Evolutionary conservation across 2,888 invertebrate species (phyloP), one percentile per base, ranked within the genome.

Genomic region (Dynastes grantii): DNA sequence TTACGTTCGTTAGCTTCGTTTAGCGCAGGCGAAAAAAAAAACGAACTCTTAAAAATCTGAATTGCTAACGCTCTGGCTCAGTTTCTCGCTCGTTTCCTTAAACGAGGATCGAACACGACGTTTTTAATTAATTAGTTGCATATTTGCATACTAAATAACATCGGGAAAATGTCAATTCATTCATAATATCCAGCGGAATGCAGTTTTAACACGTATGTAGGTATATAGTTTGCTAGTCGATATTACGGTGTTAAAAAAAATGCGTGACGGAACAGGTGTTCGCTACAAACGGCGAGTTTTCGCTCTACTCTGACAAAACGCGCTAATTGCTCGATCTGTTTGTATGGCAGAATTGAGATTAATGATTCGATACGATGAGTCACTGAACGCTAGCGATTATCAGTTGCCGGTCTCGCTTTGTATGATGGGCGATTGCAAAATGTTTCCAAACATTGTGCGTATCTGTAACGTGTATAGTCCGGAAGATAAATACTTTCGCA

Each of bases 361-460:
- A 68, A 68, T 68, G 67, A 68, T 68, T 68, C 32, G 32, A 22
- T 68, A 49, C 32, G 32, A 22, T 68, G 67, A 68, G 67, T 68
- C 67, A 68, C 49, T 68, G 29, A 11, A 11, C 61, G 4, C 22
- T 11, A 27, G 61, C 61, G 61, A 49, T 68, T 68, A 68, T 68
- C 67, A 49, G 27, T 68, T 11, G 61, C 27, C 22, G 11, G 22
- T 27, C 27, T 9, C 22, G 61, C 61, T 29, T 6, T 29, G 27
- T 5, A 13, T 53, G 53, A 53, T 53, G 53, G 53, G 27, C 61
- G 29, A 61, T 61, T 61, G 61, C 22, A 27, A 61, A 61, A 61
- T 61, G 29, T 61, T 61, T 61, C 27, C 22, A 61, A 61, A 61
- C 61, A 61, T 61, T 61, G 27, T 37, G 32, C 5, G 32, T 37